Base-by-base conservation (phyloP, 2,888 invertebrate genomes). In the Pilophorus perplexus region DNA sequence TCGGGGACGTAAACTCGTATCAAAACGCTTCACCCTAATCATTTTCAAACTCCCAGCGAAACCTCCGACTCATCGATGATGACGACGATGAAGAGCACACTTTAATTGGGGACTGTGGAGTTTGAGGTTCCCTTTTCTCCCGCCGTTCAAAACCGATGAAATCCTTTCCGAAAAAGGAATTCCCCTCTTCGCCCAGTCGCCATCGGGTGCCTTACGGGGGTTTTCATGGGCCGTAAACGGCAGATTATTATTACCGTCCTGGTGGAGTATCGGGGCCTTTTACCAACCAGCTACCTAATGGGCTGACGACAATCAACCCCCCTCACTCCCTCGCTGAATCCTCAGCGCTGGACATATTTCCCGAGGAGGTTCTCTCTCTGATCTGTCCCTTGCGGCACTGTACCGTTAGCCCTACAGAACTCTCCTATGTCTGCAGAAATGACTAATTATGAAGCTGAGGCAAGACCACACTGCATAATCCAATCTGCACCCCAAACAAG, bases 191-290 rank as follows among this genome's bases (percentile, higher is more conserved):
- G 2, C n/a, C 12, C 4, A n/a, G 46, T 22, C 23, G 12, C 25
- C 25, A 8, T 25, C 44, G 44, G 22, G 46, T 23, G 46, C 46
- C 46, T 46, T 46, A 46, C 25, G 25, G 25, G n/a, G 46, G 12
- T 46, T 25, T 46, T 46, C 46, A 46, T 46, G 46, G 46, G 46
- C 23, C 46, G 46, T 46, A 46, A 46, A 46, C 46, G 46, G n/a
- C n/a, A 23, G 46, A 46, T 46, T 46, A 46, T 46, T n/a, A 46
- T 46, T 4, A 22, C 46, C 46, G 22, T 46, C 46, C 46, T 23
- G 10, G 25, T 22, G 23, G 46, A 25, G 14, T 2, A 6, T 12
- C 23, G 10, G 14, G 46, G 23, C 46, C 22, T 22, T 14, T n/a
- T 22, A 22, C 23, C 46, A 23, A 46, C 46, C 46, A 46, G 46